phyloP scores from a whole-genome alignment of 2,113 vertebrate species.

The Corythoichthys haematopterus region DNA sequence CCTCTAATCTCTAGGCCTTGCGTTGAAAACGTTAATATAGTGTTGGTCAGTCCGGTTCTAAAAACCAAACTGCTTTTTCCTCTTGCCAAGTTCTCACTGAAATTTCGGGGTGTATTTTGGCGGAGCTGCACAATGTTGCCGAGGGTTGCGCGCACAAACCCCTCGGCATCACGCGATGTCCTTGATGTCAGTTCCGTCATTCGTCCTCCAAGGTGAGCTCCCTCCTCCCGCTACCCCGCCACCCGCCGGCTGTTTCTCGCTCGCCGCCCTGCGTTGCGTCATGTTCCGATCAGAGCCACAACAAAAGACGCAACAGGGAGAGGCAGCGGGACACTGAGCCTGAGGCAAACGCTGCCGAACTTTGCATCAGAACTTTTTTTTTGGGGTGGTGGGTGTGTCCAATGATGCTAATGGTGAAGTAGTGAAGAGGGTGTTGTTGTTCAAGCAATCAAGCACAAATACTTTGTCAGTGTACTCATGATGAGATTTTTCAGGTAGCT shows the following conservation, averaged over 20 bases:
- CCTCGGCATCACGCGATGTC: slow-evolving; percentile 13
- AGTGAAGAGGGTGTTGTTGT: no score
- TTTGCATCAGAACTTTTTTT: slow-evolving; percentile 56
- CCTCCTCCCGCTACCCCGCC: slow-evolving; percentile 49
- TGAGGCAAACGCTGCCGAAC: slow-evolving; percentile 56
- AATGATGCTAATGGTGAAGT: slow-evolving; percentile 7
- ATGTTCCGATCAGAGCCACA: slow-evolving; percentile 69
- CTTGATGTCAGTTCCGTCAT: slow-evolving; percentile 48
- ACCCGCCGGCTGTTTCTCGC: slow-evolving; percentile 62
- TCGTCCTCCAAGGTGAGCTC: slow-evolving; percentile 62
- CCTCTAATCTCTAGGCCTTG: no score
- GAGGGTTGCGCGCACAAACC: slow-evolving; percentile 30
- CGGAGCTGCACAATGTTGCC: slow-evolving; percentile 18
- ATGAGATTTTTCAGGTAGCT: no score
- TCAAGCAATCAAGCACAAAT: no score
- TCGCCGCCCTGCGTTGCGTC: slow-evolving; percentile 66
- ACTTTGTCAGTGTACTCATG: no score
- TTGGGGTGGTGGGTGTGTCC: slow-evolving; percentile 25
- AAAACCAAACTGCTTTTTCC: not conserved
- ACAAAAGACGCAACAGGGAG: slow-evolving; percentile 47
- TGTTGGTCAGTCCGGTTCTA: no score
- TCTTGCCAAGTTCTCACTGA: not conserved
- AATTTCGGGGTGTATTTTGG: slow-evolving; percentile 3
- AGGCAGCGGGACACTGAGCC: slow-evolving; percentile 32
- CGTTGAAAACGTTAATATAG: no score